These are phyloP conservation scores for Spizaetus ornatus DNA, from an alignment of 2,113 vertebrate genomes.

Conservation along the genomic window DNA sequence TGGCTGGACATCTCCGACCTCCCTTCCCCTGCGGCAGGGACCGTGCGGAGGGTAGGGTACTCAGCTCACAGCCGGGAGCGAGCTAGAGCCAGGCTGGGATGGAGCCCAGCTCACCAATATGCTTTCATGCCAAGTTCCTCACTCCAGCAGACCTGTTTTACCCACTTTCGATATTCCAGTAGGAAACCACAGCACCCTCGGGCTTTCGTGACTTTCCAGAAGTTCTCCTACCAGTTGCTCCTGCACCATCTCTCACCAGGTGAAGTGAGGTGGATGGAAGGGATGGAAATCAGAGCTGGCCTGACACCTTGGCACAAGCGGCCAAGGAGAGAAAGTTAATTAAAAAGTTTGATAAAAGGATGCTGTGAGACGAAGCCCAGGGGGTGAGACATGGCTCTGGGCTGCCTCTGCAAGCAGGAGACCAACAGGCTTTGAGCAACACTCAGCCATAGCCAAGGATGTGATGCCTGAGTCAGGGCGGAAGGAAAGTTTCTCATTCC, in stretches of 20 bases:
- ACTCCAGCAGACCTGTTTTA: not conserved
- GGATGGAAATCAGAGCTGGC: not conserved
- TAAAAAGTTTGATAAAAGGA: not conserved
- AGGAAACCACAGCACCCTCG: fast-evolving
- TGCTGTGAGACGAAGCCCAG: not conserved
- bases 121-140: not conserved
- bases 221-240: not conserved
- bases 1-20: fast-evolving
- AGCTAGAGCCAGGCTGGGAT: not conserved
- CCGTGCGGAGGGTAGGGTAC: fast-evolving
- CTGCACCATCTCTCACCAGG: not conserved
- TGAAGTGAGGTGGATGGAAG: not conserved
- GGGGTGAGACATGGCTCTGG: not conserved
- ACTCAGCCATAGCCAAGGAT: not conserved
- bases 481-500: not conserved
- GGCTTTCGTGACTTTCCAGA: not conserved
- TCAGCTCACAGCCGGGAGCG: fast-evolving
- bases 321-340: not conserved
- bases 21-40: not conserved
- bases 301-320: fast-evolving
- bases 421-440: not conserved
- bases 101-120: not conserved
- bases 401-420: not conserved
- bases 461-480: fast-evolving
- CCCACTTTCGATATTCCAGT: fast-evolving